Conservation (phyloP, 2,797 vertebrate species). For the Pogoniulus pusillus region DNA sequence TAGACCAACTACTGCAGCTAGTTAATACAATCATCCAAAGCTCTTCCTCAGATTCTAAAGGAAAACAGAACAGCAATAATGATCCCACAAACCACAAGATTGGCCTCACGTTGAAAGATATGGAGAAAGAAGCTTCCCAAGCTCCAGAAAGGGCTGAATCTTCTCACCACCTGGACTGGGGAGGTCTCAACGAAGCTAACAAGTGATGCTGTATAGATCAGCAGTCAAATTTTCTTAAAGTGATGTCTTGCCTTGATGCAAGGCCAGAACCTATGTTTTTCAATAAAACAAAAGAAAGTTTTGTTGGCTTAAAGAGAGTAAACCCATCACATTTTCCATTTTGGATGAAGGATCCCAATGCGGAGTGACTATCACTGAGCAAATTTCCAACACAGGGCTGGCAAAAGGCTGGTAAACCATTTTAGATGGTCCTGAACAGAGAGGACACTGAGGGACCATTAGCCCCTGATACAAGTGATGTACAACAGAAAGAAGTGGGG, state of each 20-base stretch:
- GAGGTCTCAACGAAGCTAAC: neutral
- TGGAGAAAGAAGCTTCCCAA: neutral
- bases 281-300: neutral
- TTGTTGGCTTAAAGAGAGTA: neutral
- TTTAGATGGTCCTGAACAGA: neutral
- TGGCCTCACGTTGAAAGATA: neutral
- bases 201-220: fast-evolving
- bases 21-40: neutral
- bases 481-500: neutral
- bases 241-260: neutral
- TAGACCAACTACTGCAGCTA: neutral
- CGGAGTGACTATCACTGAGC: neutral
- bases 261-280: neutral
- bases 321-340: neutral
- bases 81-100: neutral
- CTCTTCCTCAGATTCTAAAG: neutral
- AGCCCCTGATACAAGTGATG: neutral
- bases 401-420: neutral
- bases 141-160: neutral
- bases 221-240: neutral
- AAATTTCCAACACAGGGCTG: neutral
- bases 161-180: neutral
- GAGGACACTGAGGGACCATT: neutral
- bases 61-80: neutral
- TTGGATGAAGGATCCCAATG: neutral